Evolutionary conservation across 2,888 invertebrate genomes (phyloP).

Genomic region (Schizaphis graminum): DNA sequence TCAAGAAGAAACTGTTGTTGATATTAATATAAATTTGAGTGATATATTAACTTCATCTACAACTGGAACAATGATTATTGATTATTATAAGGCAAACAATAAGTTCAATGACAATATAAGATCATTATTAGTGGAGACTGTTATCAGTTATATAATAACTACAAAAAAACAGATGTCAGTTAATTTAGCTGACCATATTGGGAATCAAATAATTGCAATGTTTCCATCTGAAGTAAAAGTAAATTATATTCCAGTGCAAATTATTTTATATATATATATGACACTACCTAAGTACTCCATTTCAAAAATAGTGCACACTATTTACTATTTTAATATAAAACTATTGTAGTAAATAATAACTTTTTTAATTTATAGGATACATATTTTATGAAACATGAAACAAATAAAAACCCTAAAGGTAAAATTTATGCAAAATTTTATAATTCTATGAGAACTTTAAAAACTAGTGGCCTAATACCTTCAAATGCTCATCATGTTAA

Average conservation of each 20-base stretch:
- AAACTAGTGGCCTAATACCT: too few relatives aligned
- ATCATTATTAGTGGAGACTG: not conserved
- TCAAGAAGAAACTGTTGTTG: too few relatives aligned
- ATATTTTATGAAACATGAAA: too few relatives aligned
- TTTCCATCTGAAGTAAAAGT: not conserved
- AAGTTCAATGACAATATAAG: slow-evolving; percentile 7
- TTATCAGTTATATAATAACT: slow-evolving; percentile 24
- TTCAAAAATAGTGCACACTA: too few relatives aligned
- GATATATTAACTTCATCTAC: not conserved
- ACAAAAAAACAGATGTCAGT: too few relatives aligned
- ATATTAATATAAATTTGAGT: not conserved
- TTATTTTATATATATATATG: not conserved
- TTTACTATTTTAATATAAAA: too few relatives aligned
- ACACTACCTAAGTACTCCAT: not conserved
- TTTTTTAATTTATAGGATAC: too few relatives aligned
- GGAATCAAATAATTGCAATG: too few relatives aligned
- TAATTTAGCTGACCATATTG: too few relatives aligned
- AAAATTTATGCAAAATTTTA: not conserved
- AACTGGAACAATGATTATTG: slow-evolving; percentile 15
- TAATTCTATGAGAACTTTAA: not conserved
- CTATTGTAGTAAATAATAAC: too few relatives aligned
- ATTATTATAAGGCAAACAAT: slow-evolving; percentile 32
- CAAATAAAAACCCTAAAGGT: not conserved
- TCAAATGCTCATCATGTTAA: not conserved
- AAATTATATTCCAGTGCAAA: too few relatives aligned